A percentile compares a stretch with the other conserved stretches of the same genome.
Evolutionary conservation across 2,797 vertebrate genomes (phyloP).

Genomic region (Lophius americanus): DNA sequence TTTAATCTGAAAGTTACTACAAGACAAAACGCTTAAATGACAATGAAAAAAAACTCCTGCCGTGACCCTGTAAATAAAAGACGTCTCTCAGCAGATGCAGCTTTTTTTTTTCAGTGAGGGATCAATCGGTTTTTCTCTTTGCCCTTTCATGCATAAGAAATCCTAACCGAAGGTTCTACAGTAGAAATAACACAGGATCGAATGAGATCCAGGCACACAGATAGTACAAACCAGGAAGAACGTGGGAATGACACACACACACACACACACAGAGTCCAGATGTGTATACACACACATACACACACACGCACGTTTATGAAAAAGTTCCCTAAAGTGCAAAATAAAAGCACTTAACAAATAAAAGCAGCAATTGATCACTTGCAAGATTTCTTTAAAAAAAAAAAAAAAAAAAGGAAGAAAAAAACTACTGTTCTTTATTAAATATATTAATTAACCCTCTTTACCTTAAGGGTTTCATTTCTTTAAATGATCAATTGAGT

Average conservation of each 20-base stretch:
- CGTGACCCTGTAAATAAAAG: conserved; percentile 32
- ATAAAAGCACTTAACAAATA: conserved; percentile 66
- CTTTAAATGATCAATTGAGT: conserved; percentile 75
- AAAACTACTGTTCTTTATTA: conserved; percentile 79
- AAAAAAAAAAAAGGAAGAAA: conserved; percentile 46
- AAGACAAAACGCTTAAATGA: conserved; percentile 27
- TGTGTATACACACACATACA: conserved; percentile 22
- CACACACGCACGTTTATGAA: conserved; percentile 15
- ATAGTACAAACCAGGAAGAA: conserved; percentile 37
- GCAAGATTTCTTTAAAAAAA: conserved; percentile 77
- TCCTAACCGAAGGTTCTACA: conserved; percentile 39
- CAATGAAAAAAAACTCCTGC: conserved; percentile 41
- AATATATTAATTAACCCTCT: conserved; percentile 81
- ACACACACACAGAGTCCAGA: conserved; percentile 44
- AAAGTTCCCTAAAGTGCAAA: conserved; percentile 66
- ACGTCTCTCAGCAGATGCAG: conserved; percentile 27
- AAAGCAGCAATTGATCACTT: conserved; percentile 85
- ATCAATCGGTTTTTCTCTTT: conserved; percentile 32
- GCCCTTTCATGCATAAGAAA: conserved; percentile 64
- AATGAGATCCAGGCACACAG: conserved; percentile 63
- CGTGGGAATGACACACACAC: conserved; percentile 57
- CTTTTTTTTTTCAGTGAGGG: conserved; percentile 24
- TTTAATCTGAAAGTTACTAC: conserved; percentile 36
- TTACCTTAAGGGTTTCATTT: conserved; percentile 77
- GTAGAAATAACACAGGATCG: conserved; percentile 57